These are phyloP conservation scores for Conomelus anceps DNA, from an alignment of 2,888 invertebrate genomes.

Conservation along the genomic window DNA sequence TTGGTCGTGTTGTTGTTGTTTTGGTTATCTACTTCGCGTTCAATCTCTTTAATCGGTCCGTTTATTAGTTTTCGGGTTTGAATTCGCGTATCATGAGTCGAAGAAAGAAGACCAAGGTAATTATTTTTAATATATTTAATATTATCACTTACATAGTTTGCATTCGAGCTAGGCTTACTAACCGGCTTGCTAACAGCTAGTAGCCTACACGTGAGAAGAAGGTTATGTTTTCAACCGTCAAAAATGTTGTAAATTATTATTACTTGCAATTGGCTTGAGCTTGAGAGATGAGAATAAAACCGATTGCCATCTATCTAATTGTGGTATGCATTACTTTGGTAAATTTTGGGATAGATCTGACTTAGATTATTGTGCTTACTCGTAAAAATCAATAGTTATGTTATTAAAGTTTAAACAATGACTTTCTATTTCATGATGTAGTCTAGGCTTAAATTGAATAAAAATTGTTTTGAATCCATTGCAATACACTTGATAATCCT, in stretches of 20 bases:
- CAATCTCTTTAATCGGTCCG: not conserved
- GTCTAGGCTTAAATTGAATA: too few species aligned
- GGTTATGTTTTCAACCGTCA: not conserved
- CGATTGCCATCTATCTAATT: not conserved
- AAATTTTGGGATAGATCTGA: too few species aligned
- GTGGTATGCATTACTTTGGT: too few species aligned
- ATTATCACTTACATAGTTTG: not conserved
- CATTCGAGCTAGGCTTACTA: not conserved
- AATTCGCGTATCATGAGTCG: constrained; percentile 13
- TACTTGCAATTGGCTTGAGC: too few species aligned
- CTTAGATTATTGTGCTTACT: too few species aligned
- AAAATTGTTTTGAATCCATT: too few species aligned
- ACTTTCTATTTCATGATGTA: too few species aligned
- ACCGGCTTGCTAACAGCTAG: not conserved
- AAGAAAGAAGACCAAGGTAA: constrained; percentile 23
- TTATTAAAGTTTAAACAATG: too few species aligned
- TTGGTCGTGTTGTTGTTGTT: too few species aligned
- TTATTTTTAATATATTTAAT: not conserved
- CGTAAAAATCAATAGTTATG: too few species aligned
- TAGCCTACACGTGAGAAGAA: not conserved
- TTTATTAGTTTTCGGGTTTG: not conserved
- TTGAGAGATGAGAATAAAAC: not conserved
- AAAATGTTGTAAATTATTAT: not conserved
- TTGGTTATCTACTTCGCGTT: too few species aligned
- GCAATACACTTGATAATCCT: too few species aligned